Percentiles rank a stretch among this genome's conserved stretches.
These are phyloP conservation scores for Pseudois nayaur DNA, from an alignment of 2,113 vertebrate genomes.

Conservation along the genomic window DNA sequence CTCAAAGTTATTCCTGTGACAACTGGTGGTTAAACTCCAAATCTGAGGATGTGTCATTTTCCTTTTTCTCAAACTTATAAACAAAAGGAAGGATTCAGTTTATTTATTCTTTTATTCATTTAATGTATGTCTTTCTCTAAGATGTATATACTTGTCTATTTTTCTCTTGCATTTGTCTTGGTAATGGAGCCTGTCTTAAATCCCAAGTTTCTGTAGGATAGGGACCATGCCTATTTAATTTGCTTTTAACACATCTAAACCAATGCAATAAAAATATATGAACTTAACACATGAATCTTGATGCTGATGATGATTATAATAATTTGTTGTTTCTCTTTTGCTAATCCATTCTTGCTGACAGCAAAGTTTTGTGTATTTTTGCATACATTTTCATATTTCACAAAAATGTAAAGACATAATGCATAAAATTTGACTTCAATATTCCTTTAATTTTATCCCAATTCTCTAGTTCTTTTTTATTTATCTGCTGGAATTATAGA, in stretches of 20 bases:
- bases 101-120: constrained; percentile 38
- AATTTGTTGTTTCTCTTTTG: constrained; percentile 50
- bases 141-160: neutral
- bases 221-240: constrained; percentile 33
- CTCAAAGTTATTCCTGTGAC: neutral
- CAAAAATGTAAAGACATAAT: constrained; percentile 33
- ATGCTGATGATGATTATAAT: constrained; percentile 23
- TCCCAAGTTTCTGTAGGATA: constrained; percentile 1
- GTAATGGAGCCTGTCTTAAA: constrained; percentile 38
- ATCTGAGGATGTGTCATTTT: neutral
- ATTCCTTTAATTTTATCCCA: constrained; percentile 49
- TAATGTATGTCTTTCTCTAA: constrained; percentile 35
- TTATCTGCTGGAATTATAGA: constrained; percentile 43
- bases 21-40: neutral
- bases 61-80: constrained; percentile 17
- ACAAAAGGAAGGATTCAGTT: constrained; percentile 22
- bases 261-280: constrained; percentile 27
- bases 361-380: neutral
- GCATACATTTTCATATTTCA: constrained; percentile 32
- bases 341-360: constrained; percentile 34
- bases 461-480: constrained; percentile 21
- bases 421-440: constrained; percentile 11
- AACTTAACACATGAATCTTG: constrained; percentile 22
- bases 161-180: constrained; percentile 18
- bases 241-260: constrained; percentile 40